Evolutionary conservation across 2,797 vertebrate genomes (phyloP).

Genomic region (Labroides dimidiatus): DNA sequence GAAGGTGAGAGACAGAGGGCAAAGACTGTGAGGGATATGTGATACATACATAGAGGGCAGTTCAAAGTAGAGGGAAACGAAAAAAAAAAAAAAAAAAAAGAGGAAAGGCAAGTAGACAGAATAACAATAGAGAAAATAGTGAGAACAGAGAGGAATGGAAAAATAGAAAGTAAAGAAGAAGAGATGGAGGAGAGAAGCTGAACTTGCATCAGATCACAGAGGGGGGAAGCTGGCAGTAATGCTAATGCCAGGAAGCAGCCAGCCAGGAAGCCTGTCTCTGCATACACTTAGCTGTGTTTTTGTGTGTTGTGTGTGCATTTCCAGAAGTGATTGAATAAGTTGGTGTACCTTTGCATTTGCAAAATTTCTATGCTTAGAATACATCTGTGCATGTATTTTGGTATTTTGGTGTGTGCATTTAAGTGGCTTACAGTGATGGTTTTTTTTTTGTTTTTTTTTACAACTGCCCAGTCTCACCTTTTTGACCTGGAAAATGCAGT

Average conservation of each 20-base stretch:
- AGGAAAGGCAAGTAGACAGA: slow-evolving; percentile 10
- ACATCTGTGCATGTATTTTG: slow-evolving; percentile 7
- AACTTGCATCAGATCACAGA: slow-evolving; percentile 66
- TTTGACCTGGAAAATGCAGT: neutral
- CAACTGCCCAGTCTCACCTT: neutral
- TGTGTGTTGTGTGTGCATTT: slow-evolving; percentile 20
- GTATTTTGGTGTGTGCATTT: slow-evolving; percentile 13
- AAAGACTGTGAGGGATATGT: slow-evolving; percentile 12
- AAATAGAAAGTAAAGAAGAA: slow-evolving; percentile 37
- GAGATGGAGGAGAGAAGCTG: slow-evolving; percentile 46
- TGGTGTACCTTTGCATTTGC: slow-evolving; percentile 25
- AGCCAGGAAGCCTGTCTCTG: slow-evolving; percentile 53
- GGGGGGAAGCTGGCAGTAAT: slow-evolving; percentile 64
- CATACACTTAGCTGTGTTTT: slow-evolving; percentile 58
- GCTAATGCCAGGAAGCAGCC: slow-evolving; percentile 70
- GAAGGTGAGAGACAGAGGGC: slow-evolving; percentile 32
- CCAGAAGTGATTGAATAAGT: slow-evolving; percentile 38
- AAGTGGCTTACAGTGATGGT: slow-evolving; percentile 9
- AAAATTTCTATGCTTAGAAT: slow-evolving; percentile 30
- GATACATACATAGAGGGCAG: slow-evolving; percentile 20
- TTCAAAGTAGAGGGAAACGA: slow-evolving; percentile 30
- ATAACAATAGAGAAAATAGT: slow-evolving; percentile 11
- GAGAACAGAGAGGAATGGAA: slow-evolving; percentile 20
- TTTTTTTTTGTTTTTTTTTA: neutral
- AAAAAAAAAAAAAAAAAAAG: slow-evolving; percentile 11